Base-by-base conservation (phyloP, 1,140 invertebrate species). In the Panagrolaimus sp. region DNA sequence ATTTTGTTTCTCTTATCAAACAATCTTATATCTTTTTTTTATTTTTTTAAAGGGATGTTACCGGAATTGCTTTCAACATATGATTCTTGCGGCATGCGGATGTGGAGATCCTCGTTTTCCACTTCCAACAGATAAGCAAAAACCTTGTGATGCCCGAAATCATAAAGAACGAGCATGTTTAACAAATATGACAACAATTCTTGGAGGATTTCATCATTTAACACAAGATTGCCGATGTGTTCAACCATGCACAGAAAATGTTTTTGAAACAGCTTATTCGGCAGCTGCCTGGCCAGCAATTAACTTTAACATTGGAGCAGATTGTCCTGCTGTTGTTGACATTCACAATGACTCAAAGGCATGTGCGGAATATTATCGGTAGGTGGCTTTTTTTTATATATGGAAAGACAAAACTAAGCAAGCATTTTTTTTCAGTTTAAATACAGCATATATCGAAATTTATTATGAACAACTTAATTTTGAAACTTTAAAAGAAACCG, bases 191-290 rank as follows among this genome's bases (percentile, higher is more conserved):
- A 82, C 81, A 17, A 65, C 65, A 48, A 71, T 77, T 10, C 69
- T 80, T 28, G 80, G 80, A 12, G 80, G 80, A 15, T 83, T 83
- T 69, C 80, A 83, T 66, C 81, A 82, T 67, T 58, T 82, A 64
- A 71, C 73, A 58, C 76, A 82, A 38, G 77, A 82, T 63, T 82
- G 80, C 55, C 48, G 68, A 28, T 78, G 77, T 47, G 67, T 76
- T 12, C 77, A 78, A 63, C 77, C 77, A 26, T 78, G 77, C 48
- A 74, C 67, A 68, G 80, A 82, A 58, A 82, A 83, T 71, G 82
- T 83, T 0, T 82, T 83, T 55, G 82, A 82, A 70, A 83, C 80
- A 1, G 79, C 80, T 9, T 82, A 82, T 65, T 83, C 82, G 15
- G 80, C 80, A 48, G 82, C 80, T n/a, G 80, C 80, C 10, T 82